Base-by-base conservation (phyloP, 2,888 invertebrate species). In the Gastrophysa polygoni region DNA sequence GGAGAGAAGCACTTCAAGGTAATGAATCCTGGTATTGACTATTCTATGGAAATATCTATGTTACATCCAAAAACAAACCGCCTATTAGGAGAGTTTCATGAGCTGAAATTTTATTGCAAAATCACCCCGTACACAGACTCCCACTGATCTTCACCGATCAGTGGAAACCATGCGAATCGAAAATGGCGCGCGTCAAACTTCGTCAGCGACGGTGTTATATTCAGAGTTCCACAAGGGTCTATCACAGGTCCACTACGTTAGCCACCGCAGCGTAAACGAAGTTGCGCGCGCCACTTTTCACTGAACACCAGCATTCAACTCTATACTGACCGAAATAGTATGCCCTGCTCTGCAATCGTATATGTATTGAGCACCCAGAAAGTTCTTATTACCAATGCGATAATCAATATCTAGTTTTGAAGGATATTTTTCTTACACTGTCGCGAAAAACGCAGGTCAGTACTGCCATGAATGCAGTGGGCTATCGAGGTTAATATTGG, bases 31-130 rank as follows among this genome's bases (percentile, higher is more conserved):
- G 38, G 38, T 38, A 38, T 38, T 14, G n/a, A n/a, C 38, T 38
- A 38, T 38, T 38, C 38, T 38, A 38, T 38, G 38, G 14, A 38
- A 38, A 47, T 18, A 50, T 20, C 52, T 54, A 55, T 58, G 38
- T 16, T 47, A 48, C 58, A 55, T 43, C 17, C 10, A 46, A 50
- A 50, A 57, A 57, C 51, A 60, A 60, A 60, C 56, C 21, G 49
- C 38, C 51, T 56, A 59, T 52, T 48, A 50, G 62, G 51, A 44
- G 63, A 60, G 7, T 32, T 38, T 14, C 38, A 49, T 61, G 61
- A 63, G 61, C 60, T 61, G 55, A 44, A 57, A 56, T 51, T 63
- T 68, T 73, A 73, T 74, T 74, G 74, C 74, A 74, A 68, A 71
- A 72, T 71, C 70, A 72, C 68, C 74, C 74, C 73, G 67, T 63